Evolutionary conservation across 2,797 vertebrate species (phyloP).

Genomic region (Cirrhinus mrigala): DNA sequence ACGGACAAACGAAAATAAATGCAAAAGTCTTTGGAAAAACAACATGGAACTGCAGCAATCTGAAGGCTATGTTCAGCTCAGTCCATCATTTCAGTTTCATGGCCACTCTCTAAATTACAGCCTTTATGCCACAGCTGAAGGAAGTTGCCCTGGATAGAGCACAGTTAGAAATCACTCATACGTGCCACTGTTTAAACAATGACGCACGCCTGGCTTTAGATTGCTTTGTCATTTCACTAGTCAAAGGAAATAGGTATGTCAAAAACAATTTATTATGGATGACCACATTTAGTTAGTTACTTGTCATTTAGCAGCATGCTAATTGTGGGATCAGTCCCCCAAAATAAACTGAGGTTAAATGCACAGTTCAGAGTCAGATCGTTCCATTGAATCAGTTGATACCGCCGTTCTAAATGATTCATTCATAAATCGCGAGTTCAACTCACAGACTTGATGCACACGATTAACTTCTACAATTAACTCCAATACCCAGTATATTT

Average conservation of each 20-base stretch:
- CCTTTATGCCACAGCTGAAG: slow-evolving; percentile 72
- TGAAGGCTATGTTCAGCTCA: neutral
- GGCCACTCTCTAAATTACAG: slow-evolving; percentile 77
- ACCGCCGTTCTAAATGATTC: neutral
- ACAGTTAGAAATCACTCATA: slow-evolving; percentile 59
- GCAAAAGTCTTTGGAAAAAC: neutral
- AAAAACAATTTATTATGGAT: slow-evolving; percentile 24
- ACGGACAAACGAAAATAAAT: neutral
- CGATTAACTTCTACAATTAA: neutral
- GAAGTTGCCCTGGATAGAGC: slow-evolving; percentile 68
- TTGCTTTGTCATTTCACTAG: slow-evolving; percentile 53
- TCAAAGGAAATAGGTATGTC: slow-evolving; percentile 18
- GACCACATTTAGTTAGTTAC: neutral
- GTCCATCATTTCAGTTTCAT: slow-evolving; percentile 71
- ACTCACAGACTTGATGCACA: neutral
- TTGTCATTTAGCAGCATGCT: neutral
- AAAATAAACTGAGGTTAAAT: neutral
- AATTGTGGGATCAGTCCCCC: neutral
- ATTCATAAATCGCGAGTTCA: neutral
- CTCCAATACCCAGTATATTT: neutral
- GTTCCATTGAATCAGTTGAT: neutral
- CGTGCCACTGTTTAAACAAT: slow-evolving; percentile 63
- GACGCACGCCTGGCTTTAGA: slow-evolving; percentile 66
- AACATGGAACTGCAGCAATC: neutral
- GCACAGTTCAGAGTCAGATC: neutral